These are phyloP conservation scores for Arothron firmamentum DNA, from an alignment of 2,113 vertebrate species.

Conservation along the genomic window DNA sequence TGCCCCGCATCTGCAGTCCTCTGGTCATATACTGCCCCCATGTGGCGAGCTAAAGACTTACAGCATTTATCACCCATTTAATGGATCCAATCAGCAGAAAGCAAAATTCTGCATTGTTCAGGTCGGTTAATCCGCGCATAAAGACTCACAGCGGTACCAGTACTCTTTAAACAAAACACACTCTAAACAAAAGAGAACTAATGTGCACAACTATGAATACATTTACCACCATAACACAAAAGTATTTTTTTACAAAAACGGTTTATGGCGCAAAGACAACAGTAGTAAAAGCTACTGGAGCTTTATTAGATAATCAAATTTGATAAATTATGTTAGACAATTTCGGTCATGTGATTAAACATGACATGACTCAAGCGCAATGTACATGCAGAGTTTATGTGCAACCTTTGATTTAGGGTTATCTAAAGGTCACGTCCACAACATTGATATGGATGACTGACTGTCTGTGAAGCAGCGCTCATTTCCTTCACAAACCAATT, in stretches of 20 bases:
- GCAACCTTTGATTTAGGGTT: constrained; percentile 9
- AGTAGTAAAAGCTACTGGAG: no score
- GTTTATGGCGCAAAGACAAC: no score
- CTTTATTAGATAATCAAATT: no score
- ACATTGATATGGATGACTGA: constrained; percentile 15
- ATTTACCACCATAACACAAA: no score
- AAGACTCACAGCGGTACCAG: not conserved
- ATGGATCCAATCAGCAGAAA: no score
- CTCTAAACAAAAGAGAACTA: no score
- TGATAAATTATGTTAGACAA: no score
- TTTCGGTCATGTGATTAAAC: no score
- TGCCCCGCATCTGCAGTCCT: not conserved
- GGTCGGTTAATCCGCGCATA: not conserved
- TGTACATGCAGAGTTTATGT: not conserved
- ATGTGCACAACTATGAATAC: no score
- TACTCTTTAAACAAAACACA: no score
- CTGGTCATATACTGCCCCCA: constrained; percentile 40
- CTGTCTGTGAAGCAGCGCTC: constrained; percentile 14
- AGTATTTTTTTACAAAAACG: no score
- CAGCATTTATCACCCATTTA: not conserved
- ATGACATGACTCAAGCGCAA: no score
- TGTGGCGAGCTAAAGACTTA: constrained; percentile 15
- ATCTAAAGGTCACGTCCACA: constrained; percentile 17
- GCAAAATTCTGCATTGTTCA: not conserved
- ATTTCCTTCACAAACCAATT: constrained; percentile 40